A percentile compares a stretch with the other conserved stretches of the same genome.
These are phyloP conservation scores for Diploptera punctata DNA, from an alignment of 2,888 invertebrate genomes.

Conservation along the genomic window DNA sequence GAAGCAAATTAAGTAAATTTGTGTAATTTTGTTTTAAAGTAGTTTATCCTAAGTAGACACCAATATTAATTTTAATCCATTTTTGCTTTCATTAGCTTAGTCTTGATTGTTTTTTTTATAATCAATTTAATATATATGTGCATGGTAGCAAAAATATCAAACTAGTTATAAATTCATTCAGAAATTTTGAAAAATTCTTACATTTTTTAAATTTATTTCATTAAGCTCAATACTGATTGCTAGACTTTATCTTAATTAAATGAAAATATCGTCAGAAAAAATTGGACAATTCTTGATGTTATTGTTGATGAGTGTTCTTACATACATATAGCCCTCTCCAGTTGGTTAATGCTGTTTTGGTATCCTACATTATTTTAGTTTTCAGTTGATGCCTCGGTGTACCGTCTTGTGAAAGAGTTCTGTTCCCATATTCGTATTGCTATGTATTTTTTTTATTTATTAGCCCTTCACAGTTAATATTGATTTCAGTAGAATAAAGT, in stretches of 20 bases:
- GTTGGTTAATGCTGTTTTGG: slow-evolving; percentile 27
- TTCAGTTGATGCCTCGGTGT: slow-evolving; percentile 39
- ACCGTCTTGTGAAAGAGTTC: slow-evolving; percentile 20
- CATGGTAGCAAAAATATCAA: slow-evolving; percentile 17
- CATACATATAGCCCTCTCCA: background rate
- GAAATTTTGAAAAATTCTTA: background rate
- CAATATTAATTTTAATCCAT: slow-evolving; percentile 6
- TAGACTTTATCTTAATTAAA: no score
- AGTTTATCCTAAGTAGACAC: slow-evolving; percentile 3
- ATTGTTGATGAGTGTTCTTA: slow-evolving; percentile 26
- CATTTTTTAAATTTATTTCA: no score
- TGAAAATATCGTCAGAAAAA: no score
- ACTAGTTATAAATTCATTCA: background rate
- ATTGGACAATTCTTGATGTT: background rate
- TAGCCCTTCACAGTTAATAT: slow-evolving; percentile 18
- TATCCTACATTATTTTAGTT: slow-evolving; percentile 25
- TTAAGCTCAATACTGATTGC: no score
- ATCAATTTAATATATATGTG: slow-evolving; percentile 23
- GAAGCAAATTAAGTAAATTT: background rate
- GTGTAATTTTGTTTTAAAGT: background rate
- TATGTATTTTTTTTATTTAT: slow-evolving; percentile 3
- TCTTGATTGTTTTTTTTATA: slow-evolving; percentile 6
- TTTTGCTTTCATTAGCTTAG: slow-evolving; percentile 20
- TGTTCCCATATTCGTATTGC: slow-evolving; percentile 1
- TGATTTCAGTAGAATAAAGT: no score